These are phyloP conservation scores for Abscondita cerata DNA, from an alignment of 2,888 invertebrate species.

Conservation along the genomic window DNA sequence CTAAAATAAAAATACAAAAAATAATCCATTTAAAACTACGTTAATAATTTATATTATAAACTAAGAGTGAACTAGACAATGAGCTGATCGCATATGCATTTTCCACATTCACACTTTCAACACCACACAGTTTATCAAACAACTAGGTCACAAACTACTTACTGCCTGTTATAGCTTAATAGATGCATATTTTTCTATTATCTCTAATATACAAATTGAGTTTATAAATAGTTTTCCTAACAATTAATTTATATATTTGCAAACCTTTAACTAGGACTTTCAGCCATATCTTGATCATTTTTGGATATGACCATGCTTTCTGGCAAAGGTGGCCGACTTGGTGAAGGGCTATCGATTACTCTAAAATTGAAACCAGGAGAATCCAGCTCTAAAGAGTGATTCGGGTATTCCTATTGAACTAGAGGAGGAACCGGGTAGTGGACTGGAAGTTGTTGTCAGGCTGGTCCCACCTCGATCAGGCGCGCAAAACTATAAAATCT, in stretches of 20 bases:
- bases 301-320: constrained; percentile 55
- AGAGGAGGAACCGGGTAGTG: constrained; percentile 63
- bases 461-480: constrained; percentile 55
- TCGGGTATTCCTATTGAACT: constrained; percentile 68
- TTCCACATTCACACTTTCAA: constrained; percentile 6
- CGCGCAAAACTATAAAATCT: constrained; percentile 55
- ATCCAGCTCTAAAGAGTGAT: constrained; percentile 67
- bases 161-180: constrained; percentile 2
- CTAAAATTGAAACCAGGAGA: constrained; percentile 65
- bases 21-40: background rate
- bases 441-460: constrained; percentile 59
- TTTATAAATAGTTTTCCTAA: constrained; percentile 4
- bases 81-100: background rate
- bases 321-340: constrained; percentile 56
- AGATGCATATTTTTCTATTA: constrained; percentile 5
- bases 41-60: background rate
- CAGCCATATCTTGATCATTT: constrained; percentile 57
- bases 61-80: constrained; percentile 6
- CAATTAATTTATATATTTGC: constrained; percentile 5
- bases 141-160: background rate
- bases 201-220: background rate
- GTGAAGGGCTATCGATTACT: constrained; percentile 64
- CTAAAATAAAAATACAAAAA: background rate
- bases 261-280: constrained; percentile 54
- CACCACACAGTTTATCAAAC: constrained; percentile 1